These are phyloP conservation scores for Agrilus planipennis DNA, from an alignment of 1,140 invertebrate species.

Conservation along the genomic window DNA sequence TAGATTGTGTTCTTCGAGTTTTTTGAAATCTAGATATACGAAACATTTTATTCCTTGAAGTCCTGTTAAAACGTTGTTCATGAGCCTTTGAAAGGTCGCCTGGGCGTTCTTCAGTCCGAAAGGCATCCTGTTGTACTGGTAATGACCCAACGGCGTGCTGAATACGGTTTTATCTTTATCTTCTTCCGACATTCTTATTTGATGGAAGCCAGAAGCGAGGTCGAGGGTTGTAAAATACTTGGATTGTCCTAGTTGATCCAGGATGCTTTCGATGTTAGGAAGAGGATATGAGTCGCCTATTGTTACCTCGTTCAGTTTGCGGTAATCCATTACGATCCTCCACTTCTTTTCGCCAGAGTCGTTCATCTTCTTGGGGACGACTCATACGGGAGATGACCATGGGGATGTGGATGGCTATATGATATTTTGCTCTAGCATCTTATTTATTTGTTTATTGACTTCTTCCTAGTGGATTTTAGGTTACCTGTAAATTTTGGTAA, in stretches of 20 bases:
- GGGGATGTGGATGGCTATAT: constrained; percentile 23
- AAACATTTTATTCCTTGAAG: constrained; percentile 22
- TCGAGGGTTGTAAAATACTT: constrained; percentile 31
- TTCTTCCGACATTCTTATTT: constrained; percentile 28
- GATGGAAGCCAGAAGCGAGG: constrained; percentile 38
- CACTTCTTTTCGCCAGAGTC: constrained; percentile 37
- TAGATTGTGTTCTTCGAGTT: constrained; percentile 23
- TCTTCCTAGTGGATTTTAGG: constrained; percentile 26
- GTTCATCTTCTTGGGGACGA: constrained; percentile 28
- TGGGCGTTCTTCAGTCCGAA: constrained; percentile 34
- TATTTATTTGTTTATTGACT: constrained; percentile 18
- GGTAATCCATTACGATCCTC: constrained; percentile 14
- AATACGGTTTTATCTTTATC: constrained; percentile 29
- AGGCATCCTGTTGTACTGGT: constrained; percentile 29
- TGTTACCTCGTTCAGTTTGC: constrained; percentile 30
- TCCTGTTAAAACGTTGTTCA: constrained; percentile 31
- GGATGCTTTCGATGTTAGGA: constrained; percentile 35
- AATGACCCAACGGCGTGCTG: constrained; percentile 27
- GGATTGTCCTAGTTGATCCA: constrained; percentile 35
- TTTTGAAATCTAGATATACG: constrained; percentile 27
- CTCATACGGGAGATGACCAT: constrained; percentile 19
- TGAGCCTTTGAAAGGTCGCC: constrained; percentile 34
- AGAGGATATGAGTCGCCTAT: constrained; percentile 39
- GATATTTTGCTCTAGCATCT: constrained; percentile 18
- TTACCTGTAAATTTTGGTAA: constrained; percentile 22